Conservation (phyloP, 2,888 invertebrate species). For the Melanargia galathea region DNA sequence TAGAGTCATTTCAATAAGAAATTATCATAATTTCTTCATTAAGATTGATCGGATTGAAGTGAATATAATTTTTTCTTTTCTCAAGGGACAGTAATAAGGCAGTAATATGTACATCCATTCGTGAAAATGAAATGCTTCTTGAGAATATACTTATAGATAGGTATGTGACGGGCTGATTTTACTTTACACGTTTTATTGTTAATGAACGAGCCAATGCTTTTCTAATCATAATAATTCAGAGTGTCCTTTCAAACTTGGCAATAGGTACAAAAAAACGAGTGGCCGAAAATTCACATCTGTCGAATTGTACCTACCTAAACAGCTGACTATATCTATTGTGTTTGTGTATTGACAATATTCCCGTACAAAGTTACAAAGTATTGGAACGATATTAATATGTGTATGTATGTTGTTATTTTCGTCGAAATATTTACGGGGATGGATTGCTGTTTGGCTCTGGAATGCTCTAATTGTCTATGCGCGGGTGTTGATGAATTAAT, state of each 20-base stretch:
- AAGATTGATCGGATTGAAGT: too few relatives aligned
- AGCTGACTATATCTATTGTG: slow-evolving; percentile 19
- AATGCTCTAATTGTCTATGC: slow-evolving; percentile 37
- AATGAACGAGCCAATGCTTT: background rate
- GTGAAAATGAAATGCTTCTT: too few relatives aligned
- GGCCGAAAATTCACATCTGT: slow-evolving; percentile 27
- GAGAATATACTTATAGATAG: too few relatives aligned
- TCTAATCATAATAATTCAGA: background rate
- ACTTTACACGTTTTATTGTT: too few relatives aligned
- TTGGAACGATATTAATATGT: slow-evolving; percentile 24
- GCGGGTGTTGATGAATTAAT: slow-evolving; percentile 38
- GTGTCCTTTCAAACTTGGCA: background rate
- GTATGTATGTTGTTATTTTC: slow-evolving; percentile 21
- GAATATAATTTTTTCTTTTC: too few relatives aligned
- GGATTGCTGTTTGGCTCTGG: slow-evolving; percentile 25
- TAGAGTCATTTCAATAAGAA: too few relatives aligned
- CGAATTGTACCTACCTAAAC: slow-evolving; percentile 20
- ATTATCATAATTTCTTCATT: too few relatives aligned
- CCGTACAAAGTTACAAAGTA: background rate
- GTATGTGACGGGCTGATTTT: too few relatives aligned
- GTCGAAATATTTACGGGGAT: slow-evolving; percentile 34
- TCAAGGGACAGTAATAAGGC: too few relatives aligned
- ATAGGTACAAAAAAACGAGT: background rate
- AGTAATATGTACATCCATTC: too few relatives aligned
- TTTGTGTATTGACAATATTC: background rate